These are phyloP conservation scores for Sphyrna mokarran DNA, from an alignment of 2,113 vertebrate species.

Conservation along the genomic window DNA sequence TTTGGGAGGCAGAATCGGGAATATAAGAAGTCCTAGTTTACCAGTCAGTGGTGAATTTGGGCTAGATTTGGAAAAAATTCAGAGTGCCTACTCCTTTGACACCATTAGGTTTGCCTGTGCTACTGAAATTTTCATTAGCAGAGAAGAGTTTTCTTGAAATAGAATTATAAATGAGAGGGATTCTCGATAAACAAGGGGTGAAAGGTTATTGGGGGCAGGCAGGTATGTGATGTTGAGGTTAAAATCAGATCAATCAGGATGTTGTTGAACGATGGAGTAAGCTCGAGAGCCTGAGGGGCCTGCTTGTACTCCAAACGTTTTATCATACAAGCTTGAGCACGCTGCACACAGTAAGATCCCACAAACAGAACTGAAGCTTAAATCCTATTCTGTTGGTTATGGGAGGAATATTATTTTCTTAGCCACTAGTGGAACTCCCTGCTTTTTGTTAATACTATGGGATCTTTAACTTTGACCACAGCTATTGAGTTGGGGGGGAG, in stretches of 20 bases:
- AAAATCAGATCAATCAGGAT: too few species aligned
- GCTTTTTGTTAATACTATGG: not conserved
- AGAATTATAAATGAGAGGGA: not conserved
- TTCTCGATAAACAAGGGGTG: too few species aligned
- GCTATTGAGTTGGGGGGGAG: not conserved
- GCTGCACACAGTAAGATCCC: not conserved
- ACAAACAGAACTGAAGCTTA: not conserved
- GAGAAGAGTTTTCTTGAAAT: not conserved
- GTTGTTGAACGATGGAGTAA: not conserved
- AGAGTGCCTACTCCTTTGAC: not conserved
- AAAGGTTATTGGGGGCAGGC: conserved; percentile 43
- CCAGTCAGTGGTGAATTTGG: too few species aligned
- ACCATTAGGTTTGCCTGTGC: not conserved
- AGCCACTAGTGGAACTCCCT: not conserved
- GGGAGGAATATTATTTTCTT: not conserved
- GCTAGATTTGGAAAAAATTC: not conserved
- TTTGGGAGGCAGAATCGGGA: too few species aligned
- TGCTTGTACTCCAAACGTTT: not conserved
- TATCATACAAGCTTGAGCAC: too few species aligned
- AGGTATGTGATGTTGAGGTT: too few species aligned
- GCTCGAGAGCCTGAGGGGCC: too few species aligned
- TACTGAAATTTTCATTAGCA: not conserved
- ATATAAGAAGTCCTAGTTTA: too few species aligned
- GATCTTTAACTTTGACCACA: not conserved
- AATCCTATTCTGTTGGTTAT: not conserved